Evolutionary conservation across 1,140 invertebrate genomes (phyloP).

Genomic region (Trichonephila clavipes): DNA sequence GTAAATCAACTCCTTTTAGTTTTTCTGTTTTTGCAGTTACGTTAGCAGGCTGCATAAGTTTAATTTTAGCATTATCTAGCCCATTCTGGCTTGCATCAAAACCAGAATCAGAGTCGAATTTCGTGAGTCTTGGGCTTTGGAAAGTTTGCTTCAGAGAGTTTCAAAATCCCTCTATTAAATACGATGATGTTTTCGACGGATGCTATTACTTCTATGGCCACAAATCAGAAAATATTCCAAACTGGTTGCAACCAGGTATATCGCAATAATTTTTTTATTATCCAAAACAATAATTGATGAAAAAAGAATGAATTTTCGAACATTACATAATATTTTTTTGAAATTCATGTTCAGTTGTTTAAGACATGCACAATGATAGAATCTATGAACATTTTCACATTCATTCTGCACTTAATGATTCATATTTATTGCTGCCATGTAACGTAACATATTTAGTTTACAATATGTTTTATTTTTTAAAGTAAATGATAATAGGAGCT

Average conservation of each 20-base stretch:
- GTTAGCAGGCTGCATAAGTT: slow-evolving; percentile 79
- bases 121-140: slow-evolving; percentile 97
- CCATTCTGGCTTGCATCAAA: slow-evolving; percentile 98
- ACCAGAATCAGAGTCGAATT: slow-evolving; percentile 91
- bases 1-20: slow-evolving; percentile 46
- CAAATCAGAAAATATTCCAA: slow-evolving; percentile 94
- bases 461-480: no score
- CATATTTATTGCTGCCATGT: no score
- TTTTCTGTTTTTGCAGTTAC: slow-evolving; percentile 46
- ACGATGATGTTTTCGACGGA: slow-evolving; percentile 92
- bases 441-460: no score
- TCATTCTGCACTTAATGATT: not conserved
- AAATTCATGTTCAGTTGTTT: no score
- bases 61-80: slow-evolving; percentile 91
- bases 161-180: slow-evolving; percentile 94
- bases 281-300: no score
- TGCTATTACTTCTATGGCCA: slow-evolving; percentile 96
- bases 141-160: slow-evolving; percentile 97
- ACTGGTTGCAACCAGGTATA: slow-evolving; percentile 93
- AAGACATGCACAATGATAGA: not conserved
- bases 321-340: no score
- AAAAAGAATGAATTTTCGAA: no score
- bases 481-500: no score
- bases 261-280: not conserved
- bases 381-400: not conserved